phyloP scores from a whole-genome alignment of 2,888 invertebrate genomes.

The Macaria notata region DNA sequence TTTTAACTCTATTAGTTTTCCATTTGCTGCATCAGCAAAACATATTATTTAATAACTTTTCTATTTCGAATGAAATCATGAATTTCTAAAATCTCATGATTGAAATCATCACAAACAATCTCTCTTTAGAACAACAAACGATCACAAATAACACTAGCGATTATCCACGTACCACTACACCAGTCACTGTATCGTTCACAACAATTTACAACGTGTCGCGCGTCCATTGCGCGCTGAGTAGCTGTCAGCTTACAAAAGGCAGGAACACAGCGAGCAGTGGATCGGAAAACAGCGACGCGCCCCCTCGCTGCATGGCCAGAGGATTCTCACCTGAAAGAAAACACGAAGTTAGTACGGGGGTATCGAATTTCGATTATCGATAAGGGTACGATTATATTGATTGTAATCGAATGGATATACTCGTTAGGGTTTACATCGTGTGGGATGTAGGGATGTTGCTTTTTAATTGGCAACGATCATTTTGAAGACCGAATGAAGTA shows the following conservation, averaged over 20 bases:
- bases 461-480: slow-evolving; percentile 7
- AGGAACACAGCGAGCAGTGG: slow-evolving; percentile 58
- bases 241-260: slow-evolving; percentile 67
- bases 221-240: slow-evolving; percentile 63
- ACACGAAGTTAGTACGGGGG: slow-evolving; percentile 25
- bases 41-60: too few relatives aligned
- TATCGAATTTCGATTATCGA: slow-evolving; percentile 23
- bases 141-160: slow-evolving; percentile 20
- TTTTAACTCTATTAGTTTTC: too few relatives aligned
- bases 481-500: neutral
- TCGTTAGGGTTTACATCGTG: slow-evolving; percentile 17
- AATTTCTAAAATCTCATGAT: neutral
- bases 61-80: too few relatives aligned
- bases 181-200: slow-evolving; percentile 37
- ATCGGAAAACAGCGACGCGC: slow-evolving; percentile 50
- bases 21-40: too few relatives aligned
- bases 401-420: slow-evolving; percentile 20
- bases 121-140: slow-evolving; percentile 9
- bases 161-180: slow-evolving; percentile 21
- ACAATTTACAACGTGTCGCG: slow-evolving; percentile 39
- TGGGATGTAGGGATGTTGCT: slow-evolving; percentile 7
- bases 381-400: slow-evolving; percentile 22
- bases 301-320: slow-evolving; percentile 77
- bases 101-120: slow-evolving; percentile 10
- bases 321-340: slow-evolving; percentile 74